phyloP scores from a whole-genome alignment of 2,797 vertebrate species.

The Karalla daura region DNA sequence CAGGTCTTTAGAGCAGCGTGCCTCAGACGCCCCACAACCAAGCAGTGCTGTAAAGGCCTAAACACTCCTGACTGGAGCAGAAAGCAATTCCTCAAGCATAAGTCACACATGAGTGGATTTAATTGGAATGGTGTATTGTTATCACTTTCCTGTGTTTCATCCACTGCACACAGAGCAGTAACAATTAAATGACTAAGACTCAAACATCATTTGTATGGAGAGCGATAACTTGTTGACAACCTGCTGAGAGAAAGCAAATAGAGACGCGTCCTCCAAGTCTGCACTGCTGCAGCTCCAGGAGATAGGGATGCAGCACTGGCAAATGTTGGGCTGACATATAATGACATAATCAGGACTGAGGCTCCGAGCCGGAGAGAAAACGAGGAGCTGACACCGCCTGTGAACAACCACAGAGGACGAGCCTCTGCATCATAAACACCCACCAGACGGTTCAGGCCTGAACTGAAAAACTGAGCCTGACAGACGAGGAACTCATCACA shows the following conservation, averaged over 20 bases:
- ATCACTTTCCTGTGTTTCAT: constrained; percentile 81
- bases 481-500: too few species aligned
- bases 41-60: constrained; percentile 54
- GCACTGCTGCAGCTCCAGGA: constrained; percentile 51
- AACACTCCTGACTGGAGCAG: constrained; percentile 71
- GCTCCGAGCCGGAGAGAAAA: constrained; percentile 52
- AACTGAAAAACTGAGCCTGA: too few species aligned
- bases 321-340: constrained; percentile 61
- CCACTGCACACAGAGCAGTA: constrained; percentile 71
- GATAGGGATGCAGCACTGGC: constrained; percentile 54
- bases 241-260: constrained; percentile 74
- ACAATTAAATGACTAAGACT: constrained; percentile 82
- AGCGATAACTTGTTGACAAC: constrained; percentile 80
- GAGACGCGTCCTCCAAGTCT: constrained; percentile 66
- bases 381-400: constrained; percentile 57
- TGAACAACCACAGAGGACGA: constrained; percentile 43
- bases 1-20: constrained; percentile 32
- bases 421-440: constrained; percentile 50
- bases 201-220: constrained; percentile 81
- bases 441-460: constrained; percentile 49
- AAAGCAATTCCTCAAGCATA: constrained; percentile 82
- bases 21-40: too few species aligned
- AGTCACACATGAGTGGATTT: constrained; percentile 83
- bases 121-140: constrained; percentile 82
- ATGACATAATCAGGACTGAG: constrained; percentile 72